Evolutionary conservation across 2,888 invertebrate genomes (phyloP).

Genomic region (Scaptomyza tumidula): DNA sequence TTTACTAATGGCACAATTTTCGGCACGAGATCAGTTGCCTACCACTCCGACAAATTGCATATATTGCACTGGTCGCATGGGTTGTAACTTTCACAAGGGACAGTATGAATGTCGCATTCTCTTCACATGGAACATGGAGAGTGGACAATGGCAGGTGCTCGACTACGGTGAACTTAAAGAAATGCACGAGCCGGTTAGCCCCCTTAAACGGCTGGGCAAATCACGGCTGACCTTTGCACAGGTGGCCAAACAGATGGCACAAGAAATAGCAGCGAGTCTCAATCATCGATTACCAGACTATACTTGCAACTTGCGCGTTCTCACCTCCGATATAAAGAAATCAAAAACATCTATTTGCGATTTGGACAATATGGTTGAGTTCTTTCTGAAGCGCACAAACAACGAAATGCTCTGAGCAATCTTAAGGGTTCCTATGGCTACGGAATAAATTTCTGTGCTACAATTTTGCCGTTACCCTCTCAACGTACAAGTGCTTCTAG

Average conservation of each 20-base stretch:
- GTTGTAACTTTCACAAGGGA: conserved; percentile 82
- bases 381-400: conserved; percentile 80
- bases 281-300: conserved; percentile 79
- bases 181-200: conserved; percentile 69
- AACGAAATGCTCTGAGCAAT: conserved; percentile 39
- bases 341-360: conserved; percentile 82
- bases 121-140: conserved; percentile 84
- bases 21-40: conserved; percentile 82
- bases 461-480: conserved; percentile 26
- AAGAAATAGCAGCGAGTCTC: conserved; percentile 76
- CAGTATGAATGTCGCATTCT: conserved; percentile 84
- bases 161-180: conserved; percentile 84
- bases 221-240: conserved; percentile 75
- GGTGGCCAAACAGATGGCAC: conserved; percentile 80
- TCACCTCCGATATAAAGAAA: conserved; percentile 83
- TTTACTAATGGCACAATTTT: conserved; percentile 84
- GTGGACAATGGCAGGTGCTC: conserved; percentile 83
- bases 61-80: conserved; percentile 82
- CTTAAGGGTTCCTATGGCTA: conserved; percentile 4
- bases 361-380: conserved; percentile 83
- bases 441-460: conserved; percentile 1
- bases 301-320: conserved; percentile 80
- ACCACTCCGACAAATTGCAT: conserved; percentile 75
- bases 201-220: conserved; percentile 68
- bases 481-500: conserved; percentile 59